These are phyloP conservation scores for Mirza zaza DNA, from an alignment of 2,113 vertebrate species.

Conservation along the genomic window DNA sequence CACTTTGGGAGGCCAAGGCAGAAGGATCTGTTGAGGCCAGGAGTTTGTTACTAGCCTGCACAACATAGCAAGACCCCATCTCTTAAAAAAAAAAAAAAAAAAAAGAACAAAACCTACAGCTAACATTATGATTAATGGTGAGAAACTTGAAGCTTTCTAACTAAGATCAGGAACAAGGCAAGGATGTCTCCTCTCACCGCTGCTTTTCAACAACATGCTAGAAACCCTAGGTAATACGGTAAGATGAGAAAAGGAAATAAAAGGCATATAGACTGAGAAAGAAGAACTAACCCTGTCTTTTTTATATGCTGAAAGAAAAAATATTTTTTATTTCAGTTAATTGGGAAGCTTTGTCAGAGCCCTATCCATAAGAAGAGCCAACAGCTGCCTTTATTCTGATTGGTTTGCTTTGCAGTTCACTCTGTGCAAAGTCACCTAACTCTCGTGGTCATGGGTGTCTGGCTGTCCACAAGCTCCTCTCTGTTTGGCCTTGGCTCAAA, in stretches of 20 bases:
- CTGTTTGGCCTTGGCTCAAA: constrained; percentile 87
- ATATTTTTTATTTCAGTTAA: constrained; percentile 84
- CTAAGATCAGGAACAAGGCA: background rate
- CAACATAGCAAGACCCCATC: too few species aligned
- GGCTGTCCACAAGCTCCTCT: constrained; percentile 93
- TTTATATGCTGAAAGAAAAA: constrained; percentile 80
- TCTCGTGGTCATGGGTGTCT: constrained; percentile 92
- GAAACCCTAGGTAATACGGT: background rate
- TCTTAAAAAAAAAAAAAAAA: too few species aligned
- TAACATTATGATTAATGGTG: too few species aligned
- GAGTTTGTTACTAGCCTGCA: too few species aligned
- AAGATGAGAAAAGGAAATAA: background rate
- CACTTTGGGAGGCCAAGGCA: too few species aligned
- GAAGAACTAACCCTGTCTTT: background rate
- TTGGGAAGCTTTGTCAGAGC: constrained; percentile 85
- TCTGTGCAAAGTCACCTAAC: constrained; percentile 92
- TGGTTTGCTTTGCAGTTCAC: constrained; percentile 77
- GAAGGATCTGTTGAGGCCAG: too few species aligned
- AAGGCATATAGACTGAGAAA: background rate
- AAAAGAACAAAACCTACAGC: too few species aligned
- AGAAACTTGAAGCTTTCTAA: background rate
- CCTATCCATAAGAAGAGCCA: constrained; percentile 90
- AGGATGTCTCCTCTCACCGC: too few species aligned
- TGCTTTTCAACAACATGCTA: too few species aligned
- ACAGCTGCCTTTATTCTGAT: constrained; percentile 93